phyloP scores from a whole-genome alignment of 2,888 invertebrate species.

The Cynaeus angustus region DNA sequence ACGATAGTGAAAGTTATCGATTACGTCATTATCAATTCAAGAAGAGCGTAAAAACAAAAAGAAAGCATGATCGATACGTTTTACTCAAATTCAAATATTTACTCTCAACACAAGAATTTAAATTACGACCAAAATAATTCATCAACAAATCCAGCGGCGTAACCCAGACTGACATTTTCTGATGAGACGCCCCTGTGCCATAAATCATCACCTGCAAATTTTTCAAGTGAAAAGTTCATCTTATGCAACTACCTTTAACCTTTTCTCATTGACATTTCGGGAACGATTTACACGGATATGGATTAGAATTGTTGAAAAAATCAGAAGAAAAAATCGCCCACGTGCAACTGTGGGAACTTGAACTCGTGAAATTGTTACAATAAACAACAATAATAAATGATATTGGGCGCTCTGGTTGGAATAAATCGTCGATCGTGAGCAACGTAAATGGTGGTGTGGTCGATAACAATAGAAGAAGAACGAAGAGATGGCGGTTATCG shows the following conservation, averaged over 20 bases:
- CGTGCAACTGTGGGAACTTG: slow-evolving; percentile 8
- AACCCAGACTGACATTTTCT: not conserved
- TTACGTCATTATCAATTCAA: slow-evolving; percentile 4
- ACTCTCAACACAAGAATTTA: too few species aligned
- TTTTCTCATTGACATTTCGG: slow-evolving; percentile 15
- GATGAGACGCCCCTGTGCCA: not conserved
- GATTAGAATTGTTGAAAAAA: not conserved
- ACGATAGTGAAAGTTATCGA: slow-evolving; percentile 35
- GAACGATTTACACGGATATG: slow-evolving; percentile 4
- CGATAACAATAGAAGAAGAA: slow-evolving; percentile 19
- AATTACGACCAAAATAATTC: too few species aligned
- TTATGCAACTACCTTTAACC: slow-evolving; percentile 14
- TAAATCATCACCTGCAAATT: slow-evolving; percentile 6
- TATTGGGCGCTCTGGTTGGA: slow-evolving; percentile 22
- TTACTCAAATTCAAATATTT: too few species aligned
- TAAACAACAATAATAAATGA: slow-evolving; percentile 23
- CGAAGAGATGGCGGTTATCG: slow-evolving; percentile 8
- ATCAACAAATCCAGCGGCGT: too few species aligned
- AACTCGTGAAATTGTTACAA: slow-evolving; percentile 25
- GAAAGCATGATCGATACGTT: too few species aligned
- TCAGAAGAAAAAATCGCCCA: slow-evolving; percentile 8
- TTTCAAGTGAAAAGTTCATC: slow-evolving; percentile 4
- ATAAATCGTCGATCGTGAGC: slow-evolving; percentile 32
- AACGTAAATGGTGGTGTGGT: slow-evolving; percentile 19
- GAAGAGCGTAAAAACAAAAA: not conserved